phyloP scores from a whole-genome alignment of 2,113 vertebrate species.

The Plecotus auritus region DNA sequence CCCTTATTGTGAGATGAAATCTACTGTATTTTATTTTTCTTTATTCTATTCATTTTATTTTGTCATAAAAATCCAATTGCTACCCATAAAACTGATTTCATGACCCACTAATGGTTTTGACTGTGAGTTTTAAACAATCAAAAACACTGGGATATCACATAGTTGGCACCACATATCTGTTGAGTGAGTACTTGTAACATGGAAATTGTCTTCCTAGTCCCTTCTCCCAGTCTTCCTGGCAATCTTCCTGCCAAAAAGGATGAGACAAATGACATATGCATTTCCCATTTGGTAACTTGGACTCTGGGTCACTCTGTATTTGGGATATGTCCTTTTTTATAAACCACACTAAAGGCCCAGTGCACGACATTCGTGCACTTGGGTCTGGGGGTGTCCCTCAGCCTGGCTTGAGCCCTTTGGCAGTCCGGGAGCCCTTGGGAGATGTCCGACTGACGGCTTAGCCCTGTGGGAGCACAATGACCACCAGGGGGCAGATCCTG shows the following conservation, averaged over 20 bases:
- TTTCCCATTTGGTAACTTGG: not conserved
- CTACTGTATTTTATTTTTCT: not conserved
- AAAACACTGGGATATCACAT: not conserved
- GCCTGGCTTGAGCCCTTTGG: too few relatives aligned
- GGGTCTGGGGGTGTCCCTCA: too few relatives aligned
- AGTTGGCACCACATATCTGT: not conserved
- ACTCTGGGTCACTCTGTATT: constrained; percentile 10
- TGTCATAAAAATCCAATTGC: constrained; percentile 30
- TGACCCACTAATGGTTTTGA: not conserved
- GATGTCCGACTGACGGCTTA: too few relatives aligned
- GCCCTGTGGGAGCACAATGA: too few relatives aligned
- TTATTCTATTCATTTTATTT: not conserved
- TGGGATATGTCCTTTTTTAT: constrained; percentile 20
- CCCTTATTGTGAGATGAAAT: not conserved
- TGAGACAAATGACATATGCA: not conserved
- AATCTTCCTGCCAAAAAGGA: not conserved
- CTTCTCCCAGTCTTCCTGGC: not conserved
- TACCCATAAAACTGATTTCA: not conserved
- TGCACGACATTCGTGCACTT: too few relatives aligned
- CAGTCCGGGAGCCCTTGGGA: too few relatives aligned
- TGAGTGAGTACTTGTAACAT: not conserved
- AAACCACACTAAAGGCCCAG: not conserved
- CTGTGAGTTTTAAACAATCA: not conserved
- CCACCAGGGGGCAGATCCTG: too few relatives aligned
- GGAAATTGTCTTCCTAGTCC: not conserved